Conservation (phyloP, 1,140 invertebrate species). For the Brachionus sp. region DNA sequence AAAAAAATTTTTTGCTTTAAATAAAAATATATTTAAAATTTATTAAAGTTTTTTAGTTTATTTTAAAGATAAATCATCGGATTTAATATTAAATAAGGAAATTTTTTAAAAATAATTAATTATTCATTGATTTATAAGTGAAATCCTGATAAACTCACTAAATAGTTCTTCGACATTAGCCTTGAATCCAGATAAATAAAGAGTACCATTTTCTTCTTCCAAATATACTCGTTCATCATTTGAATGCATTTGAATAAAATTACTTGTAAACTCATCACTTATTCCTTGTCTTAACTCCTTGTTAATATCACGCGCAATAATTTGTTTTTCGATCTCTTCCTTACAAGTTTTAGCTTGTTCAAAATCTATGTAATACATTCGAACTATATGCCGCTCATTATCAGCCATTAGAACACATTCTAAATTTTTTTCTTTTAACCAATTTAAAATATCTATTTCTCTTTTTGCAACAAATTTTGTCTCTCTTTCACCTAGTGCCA, state of each 20-base stretch:
- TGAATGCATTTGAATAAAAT: neutral
- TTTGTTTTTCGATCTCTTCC: neutral
- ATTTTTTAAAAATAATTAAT: neutral
- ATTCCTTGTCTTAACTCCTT: neutral
- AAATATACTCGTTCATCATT: neutral
- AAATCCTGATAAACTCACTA: neutral
- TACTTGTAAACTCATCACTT: neutral
- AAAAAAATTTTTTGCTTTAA: too few species aligned
- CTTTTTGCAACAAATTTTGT: neutral
- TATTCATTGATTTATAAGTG: neutral
- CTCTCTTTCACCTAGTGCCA: neutral
- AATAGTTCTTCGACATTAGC: neutral
- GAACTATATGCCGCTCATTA: neutral
- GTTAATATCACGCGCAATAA: neutral
- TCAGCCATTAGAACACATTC: neutral
- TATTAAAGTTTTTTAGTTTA: neutral
- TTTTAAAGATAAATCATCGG: neutral
- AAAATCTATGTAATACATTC: neutral
- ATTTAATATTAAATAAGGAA: too few species aligned
- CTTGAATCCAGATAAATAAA: neutral
- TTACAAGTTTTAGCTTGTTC: neutral
- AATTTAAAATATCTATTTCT: neutral
- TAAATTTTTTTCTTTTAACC: conserved; percentile 1
- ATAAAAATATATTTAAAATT: neutral
- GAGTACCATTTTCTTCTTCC: neutral